Evolutionary conservation across 2,888 invertebrate genomes (phyloP), one percentile per base, ranked within the genome.

Genomic region (Antheraea yamamai): DNA sequence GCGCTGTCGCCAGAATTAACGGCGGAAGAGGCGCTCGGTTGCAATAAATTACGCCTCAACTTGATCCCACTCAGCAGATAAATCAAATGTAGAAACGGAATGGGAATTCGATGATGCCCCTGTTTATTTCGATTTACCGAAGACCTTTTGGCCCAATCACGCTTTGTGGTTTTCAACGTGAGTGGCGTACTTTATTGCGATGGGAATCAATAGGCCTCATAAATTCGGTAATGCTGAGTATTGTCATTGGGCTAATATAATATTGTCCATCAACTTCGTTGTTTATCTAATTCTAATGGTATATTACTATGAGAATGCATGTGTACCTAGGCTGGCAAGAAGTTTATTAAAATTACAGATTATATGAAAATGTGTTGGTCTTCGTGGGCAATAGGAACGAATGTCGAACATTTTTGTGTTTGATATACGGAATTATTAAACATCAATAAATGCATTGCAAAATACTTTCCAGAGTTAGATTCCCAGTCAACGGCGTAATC

Each of bases 11-110:
- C 84, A 87, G 88, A 91, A 91, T 91, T 89, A 91, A 91, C 88
- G 90, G 88, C 86, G 82, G 77, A 82, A 82, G 82, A 85, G 86
- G 87, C 82, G 85, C 78, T 84, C 82, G 81, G 81, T 80, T 80
- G 86, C 89, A 84, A 92, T 92, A 92, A 91, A 92, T 92, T 90
- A 91, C 89, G 79, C 82, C 85, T 87, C 83, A 86, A 87, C 86
- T 87, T 90, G 90, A 92, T 91, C 90, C 91, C 86, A 84, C 85
- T 89, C 86, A 84, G 80, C 87, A 88, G 91, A 93, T 93, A 92
- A 92, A 92, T 92, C 92, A 92, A 91, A 92, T 87, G 90, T 88
- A 86, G 87, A 87, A 87, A 87, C 85, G 85, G 84, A 91, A 91
- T 89, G 89, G 87, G 88, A 87, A 89, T 88, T 85, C 89, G 88